Evolutionary conservation across 2,797 vertebrate species (phyloP), one percentile per base, ranked within the genome.

Genomic region (Borostomias antarcticus): DNA sequence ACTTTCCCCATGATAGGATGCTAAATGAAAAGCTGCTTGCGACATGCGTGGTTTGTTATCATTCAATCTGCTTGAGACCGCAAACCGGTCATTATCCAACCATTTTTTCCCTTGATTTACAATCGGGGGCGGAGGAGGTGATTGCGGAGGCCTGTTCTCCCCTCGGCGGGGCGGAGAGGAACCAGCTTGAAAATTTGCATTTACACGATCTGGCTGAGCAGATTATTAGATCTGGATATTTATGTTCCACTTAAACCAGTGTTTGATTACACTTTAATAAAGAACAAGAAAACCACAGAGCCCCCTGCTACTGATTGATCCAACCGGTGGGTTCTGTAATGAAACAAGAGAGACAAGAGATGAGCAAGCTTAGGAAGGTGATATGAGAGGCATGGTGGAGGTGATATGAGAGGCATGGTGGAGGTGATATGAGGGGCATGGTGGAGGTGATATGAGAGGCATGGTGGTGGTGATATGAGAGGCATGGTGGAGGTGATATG

Each of bases 191-290:
- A 88, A 94, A 97, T 98, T 96, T 95, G 94, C 96, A 96, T 97
- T 95, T 97, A 96, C 95, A 97, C 93, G 93, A 96, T 96, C 95
- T 94, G 94, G 93, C 95, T 97, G 94, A 95, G 94, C 93, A 93
- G 94, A 93, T 97, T 95, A 96, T 97, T 97, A 95, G 94, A 95
- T 94, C 92, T 94, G 94, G 95, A 95, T 97, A 96, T 96, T 97
- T 96, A 96, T 97, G 97, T 95, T 95, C 94, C 94, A 95, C 95
- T 96, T 96, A 96, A 95, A 85, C 52, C 91, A 88, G 92, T 95
- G 94, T 97, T 97, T 98, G 95, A 96, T 97, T 95, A 95, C 94
- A 95, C 92, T 95, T 87, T 95, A 96, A 96, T 95, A 97, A 94
- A 93, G 93, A 93, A 94, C 86, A 92, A 92, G 92, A 52, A 68